Evolutionary conservation across 2,888 invertebrate species (phyloP), one percentile per base, ranked within the genome.

Genomic region (Choristoneura rosaceana): DNA sequence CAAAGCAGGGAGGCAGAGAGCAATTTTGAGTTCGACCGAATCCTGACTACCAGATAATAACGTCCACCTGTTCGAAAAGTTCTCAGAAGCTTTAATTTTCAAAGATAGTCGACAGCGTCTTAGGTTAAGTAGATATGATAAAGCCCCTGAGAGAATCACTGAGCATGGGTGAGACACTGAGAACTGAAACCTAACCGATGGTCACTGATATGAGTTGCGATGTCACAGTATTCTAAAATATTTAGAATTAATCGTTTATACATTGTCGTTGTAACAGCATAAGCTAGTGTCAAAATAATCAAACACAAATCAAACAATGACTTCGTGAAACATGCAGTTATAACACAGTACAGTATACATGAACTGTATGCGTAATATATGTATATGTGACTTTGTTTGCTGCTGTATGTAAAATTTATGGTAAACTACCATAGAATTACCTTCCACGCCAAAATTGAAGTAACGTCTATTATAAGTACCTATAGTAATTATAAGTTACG

Each of bases 21-120:
- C 50, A 47, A 59, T 59, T 43, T 45, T 14, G 59, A n/a, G 0
- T 14, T 34, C 33, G 34, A 7, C 10, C 9, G 55, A 25, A 55
- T 25, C 55, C 38, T 8, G n/a, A 65, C 70, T 59, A 59, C 64
- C 59, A 47, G 45, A 65, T 59, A 69, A 59, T 59, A 64, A 15
- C 47, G 47, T 4, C 17, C 64, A 70, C 70, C 70, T 70, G 70
- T 59, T 59, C 59, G 2, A 38, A 7, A 52, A 12, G 3, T 25
- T 14, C 55, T 55, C 12, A 12, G 55, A 55, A 55, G 12, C 3
- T 55, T n/a, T n/a, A 12, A n/a, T 47, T n/a, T 47, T 9, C 9
- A 43, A 12, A 9, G 3, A 45, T 45, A 45, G 14, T 45, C 14
- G 45, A 14, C 47, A 47, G n/a, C n/a, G n/a, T 14, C 14, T 25